These are phyloP conservation scores for Desmodus rotundus DNA, from an alignment of 2,113 vertebrate species.

Conservation along the genomic window DNA sequence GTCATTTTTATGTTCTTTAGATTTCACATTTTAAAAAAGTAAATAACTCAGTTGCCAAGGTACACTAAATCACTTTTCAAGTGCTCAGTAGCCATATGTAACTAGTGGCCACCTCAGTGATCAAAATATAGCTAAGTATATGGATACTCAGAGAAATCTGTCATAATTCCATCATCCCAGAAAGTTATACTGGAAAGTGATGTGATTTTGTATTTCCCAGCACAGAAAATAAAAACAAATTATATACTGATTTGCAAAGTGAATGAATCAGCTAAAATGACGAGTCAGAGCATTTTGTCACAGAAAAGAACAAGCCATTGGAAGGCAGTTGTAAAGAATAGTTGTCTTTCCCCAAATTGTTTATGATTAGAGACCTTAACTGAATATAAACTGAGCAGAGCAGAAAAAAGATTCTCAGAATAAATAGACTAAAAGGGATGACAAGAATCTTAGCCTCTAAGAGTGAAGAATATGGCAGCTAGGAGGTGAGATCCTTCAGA, in stretches of 20 bases:
- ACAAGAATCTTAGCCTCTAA: neutral
- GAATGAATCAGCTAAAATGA: neutral
- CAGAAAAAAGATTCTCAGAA: neutral
- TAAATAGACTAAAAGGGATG: neutral
- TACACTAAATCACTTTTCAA: too few species aligned
- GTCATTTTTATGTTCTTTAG: neutral
- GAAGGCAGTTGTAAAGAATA: neutral
- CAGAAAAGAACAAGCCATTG: neutral
- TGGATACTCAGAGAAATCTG: neutral
- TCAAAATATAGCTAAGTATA: neutral
- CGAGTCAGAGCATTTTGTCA: neutral
- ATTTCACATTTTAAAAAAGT: neutral
- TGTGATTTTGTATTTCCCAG: neutral
- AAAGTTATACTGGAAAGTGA: neutral
- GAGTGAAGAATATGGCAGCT: neutral
- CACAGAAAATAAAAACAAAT: neutral
- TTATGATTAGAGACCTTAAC: neutral
- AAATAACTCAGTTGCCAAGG: too few species aligned
- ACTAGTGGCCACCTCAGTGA: too few species aligned
- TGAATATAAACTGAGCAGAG: neutral
- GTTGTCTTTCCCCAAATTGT: neutral
- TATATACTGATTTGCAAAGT: neutral
- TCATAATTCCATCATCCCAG: neutral
- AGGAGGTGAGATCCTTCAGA: neutral
- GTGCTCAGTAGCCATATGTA: too few species aligned